These are phyloP conservation scores for Patiria miniata DNA, from an alignment of 35 echinoderm and acorn worm species.

Conservation along the genomic window DNA sequence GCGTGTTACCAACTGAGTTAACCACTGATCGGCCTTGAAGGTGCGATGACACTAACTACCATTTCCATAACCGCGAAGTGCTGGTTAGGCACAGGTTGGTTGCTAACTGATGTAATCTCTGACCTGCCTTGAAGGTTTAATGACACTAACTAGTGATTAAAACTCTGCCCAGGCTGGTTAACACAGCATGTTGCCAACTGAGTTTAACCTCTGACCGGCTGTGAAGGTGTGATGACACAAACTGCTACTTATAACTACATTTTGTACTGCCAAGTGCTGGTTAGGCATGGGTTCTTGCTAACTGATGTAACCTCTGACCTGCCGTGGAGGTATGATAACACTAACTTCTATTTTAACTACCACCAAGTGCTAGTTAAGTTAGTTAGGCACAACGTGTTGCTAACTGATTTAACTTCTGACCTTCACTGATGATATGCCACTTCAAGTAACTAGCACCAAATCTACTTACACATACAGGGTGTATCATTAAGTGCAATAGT, in stretches of 20 bases:
- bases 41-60: too few relatives aligned
- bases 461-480: too few relatives aligned
- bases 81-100: slow-evolving; percentile 75
- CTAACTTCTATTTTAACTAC: neutral
- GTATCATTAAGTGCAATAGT: too few relatives aligned
- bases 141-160: neutral
- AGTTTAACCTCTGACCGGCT: neutral
- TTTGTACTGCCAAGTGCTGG: too few relatives aligned
- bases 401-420: neutral
- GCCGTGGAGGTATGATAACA: neutral
- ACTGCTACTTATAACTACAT: too few relatives aligned
- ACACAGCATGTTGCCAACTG: neutral
- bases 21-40: too few relatives aligned
- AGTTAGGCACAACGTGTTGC: neutral
- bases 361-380: neutral
- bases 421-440: too few relatives aligned
- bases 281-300: neutral
- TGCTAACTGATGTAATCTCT: neutral
- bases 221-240: neutral
- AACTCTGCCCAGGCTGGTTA: neutral
- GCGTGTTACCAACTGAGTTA: too few relatives aligned
- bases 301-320: neutral
- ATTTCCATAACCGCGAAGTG: too few relatives aligned
- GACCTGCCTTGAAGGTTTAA: neutral
- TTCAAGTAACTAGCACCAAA: too few relatives aligned